Conservation (phyloP, 2,113 vertebrate genomes). For the Poeciliopsis prolifica region DNA sequence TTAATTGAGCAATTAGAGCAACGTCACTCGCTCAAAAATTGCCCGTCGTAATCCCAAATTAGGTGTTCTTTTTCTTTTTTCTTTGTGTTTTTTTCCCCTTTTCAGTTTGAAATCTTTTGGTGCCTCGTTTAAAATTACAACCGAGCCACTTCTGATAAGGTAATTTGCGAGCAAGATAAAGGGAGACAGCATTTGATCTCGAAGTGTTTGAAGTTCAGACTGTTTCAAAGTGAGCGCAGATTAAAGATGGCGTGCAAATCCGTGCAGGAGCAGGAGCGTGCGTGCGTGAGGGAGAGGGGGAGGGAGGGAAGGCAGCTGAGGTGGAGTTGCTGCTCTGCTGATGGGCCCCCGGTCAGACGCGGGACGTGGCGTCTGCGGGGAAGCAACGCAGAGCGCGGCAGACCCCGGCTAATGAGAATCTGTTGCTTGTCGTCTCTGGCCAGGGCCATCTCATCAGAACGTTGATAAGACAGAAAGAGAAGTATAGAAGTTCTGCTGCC, state of each 20-base stretch:
- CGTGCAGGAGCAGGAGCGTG: conserved; percentile 8
- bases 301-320: conserved; percentile 14
- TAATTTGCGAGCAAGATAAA: conserved; percentile 48
- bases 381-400: conserved; percentile 37
- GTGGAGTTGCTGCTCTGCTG: conserved; percentile 38
- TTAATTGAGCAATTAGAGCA: conserved; percentile 60
- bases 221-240: conserved; percentile 20
- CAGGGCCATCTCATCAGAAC: conserved; percentile 60
- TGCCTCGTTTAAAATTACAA: conserved; percentile 24
- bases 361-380: conserved; percentile 37
- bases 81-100: too few species aligned
- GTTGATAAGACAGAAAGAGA: conserved; percentile 50
- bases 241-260: conserved; percentile 38
- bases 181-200: conserved; percentile 48
- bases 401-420: conserved; percentile 63
- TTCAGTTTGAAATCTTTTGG: conserved; percentile 16
- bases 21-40: conserved; percentile 36
- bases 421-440: conserved; percentile 65
- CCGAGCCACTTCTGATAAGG: conserved; percentile 15
- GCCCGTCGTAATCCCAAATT: not conserved
- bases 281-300: conserved; percentile 1
- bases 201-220: conserved; percentile 49
- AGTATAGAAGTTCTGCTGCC: conserved; percentile 58
- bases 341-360: conserved; percentile 50
- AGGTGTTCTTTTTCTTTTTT: not conserved